Conservation (phyloP, 35 echinoderm and acorn worm species). For the Diadema setosum region DNA sequence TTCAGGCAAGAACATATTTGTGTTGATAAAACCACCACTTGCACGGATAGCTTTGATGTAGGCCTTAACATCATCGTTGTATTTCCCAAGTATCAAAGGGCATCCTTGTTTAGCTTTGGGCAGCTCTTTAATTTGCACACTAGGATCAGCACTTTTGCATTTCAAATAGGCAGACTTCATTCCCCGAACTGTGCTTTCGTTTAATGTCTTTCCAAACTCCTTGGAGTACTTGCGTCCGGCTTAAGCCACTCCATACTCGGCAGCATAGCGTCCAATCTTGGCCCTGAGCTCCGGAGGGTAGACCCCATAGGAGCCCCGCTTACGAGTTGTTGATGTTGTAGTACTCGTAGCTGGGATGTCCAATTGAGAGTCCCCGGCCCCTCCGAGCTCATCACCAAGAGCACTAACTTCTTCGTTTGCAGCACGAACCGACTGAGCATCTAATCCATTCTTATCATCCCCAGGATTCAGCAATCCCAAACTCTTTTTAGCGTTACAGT, state of each 20-base stretch:
- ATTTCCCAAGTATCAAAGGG: neutral
- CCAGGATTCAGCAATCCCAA: too few species aligned
- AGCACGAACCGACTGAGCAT: too few species aligned
- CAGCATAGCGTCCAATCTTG: neutral
- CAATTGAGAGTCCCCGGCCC: too few species aligned
- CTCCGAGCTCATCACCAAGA: too few species aligned
- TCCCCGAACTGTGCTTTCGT: neutral
- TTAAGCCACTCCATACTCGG: neutral
- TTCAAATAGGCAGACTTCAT: neutral
- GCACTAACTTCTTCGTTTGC: too few species aligned
- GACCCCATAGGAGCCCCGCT: neutral
- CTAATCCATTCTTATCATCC: too few species aligned
- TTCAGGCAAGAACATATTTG: too few species aligned
- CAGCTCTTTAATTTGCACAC: neutral
- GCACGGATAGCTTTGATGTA: neutral
- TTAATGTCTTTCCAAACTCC: neutral
- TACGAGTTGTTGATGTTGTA: too few species aligned
- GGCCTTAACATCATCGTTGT: neutral
- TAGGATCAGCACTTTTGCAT: neutral
- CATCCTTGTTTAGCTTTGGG: neutral
- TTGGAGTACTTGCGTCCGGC: neutral
- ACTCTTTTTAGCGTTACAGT: too few species aligned
- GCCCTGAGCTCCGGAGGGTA: neutral
- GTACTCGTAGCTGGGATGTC: too few species aligned
- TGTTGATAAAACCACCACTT: too few species aligned